Percentiles rank a stretch among this genome's conserved stretches.
Conservation (phyloP, 2,888 invertebrate genomes). For the Atrina japonica region DNA sequence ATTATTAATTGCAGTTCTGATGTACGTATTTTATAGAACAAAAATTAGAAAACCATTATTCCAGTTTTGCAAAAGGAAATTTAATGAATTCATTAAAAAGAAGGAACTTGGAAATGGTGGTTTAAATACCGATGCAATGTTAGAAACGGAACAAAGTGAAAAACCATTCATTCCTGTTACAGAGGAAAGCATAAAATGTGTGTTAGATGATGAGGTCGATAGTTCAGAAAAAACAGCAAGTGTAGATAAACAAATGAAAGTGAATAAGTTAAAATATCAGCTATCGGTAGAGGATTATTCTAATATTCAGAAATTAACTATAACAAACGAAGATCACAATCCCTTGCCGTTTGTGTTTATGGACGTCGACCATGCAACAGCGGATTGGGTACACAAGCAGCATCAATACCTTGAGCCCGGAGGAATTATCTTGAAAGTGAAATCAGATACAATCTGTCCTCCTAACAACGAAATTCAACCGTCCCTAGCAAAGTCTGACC, state of each 20-base stretch:
- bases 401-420: slow-evolving; percentile 39
- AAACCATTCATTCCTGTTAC: slow-evolving; percentile 3
- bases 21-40: slow-evolving; percentile 45
- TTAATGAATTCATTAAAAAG: slow-evolving; percentile 6
- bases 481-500: slow-evolving; percentile 20
- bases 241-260: neutral
- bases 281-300: slow-evolving; percentile 13
- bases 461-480: slow-evolving; percentile 37
- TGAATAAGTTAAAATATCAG: slow-evolving; percentile 3
- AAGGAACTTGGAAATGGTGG: neutral
- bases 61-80: slow-evolving; percentile 17
- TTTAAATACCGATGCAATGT: no score
- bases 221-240: neutral
- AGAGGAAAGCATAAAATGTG: neutral
- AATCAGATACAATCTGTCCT: slow-evolving; percentile 45
- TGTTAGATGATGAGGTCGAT: neutral
- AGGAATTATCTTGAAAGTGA: slow-evolving; percentile 40
- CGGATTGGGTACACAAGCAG: slow-evolving; percentile 47
- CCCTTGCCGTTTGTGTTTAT: slow-evolving; percentile 41
- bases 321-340: slow-evolving; percentile 32
- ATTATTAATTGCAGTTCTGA: slow-evolving; percentile 31
- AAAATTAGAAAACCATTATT: slow-evolving; percentile 42
- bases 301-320: slow-evolving; percentile 25
- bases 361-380: slow-evolving; percentile 41
- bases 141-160: slow-evolving; percentile 3